Evolutionary conservation across 2,797 vertebrate species (phyloP).

Genomic region (Falco cherrug): DNA sequence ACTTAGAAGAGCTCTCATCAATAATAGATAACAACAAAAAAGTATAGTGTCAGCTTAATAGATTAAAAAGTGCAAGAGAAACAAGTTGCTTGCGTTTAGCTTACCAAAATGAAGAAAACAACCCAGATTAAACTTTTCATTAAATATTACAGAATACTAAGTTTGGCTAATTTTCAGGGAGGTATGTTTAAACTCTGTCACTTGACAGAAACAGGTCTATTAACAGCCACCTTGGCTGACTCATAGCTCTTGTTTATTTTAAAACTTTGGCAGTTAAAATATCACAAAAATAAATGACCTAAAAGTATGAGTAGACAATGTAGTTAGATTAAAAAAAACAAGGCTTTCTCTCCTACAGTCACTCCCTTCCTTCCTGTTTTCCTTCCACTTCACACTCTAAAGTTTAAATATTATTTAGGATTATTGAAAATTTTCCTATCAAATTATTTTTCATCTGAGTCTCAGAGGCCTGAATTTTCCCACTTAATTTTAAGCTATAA

Average conservation of each 20-base stretch:
- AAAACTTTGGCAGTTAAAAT: neutral
- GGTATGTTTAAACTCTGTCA: neutral
- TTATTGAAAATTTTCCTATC: neutral
- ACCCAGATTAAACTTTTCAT: neutral
- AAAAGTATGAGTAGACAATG: neutral
- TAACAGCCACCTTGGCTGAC: neutral
- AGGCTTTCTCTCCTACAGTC: neutral
- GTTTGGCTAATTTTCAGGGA: neutral
- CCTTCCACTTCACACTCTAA: neutral
- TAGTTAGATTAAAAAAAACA: neutral
- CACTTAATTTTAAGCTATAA: neutral
- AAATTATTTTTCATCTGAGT: neutral
- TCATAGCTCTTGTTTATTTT: neutral
- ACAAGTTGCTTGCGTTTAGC: neutral
- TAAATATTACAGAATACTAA: neutral
- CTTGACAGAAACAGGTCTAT: neutral
- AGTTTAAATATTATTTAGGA: neutral
- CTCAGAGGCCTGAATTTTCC: neutral
- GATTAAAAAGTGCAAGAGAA: neutral
- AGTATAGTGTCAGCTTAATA: neutral
- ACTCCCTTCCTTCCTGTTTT: neutral
- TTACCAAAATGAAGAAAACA: neutral
- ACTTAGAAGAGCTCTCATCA: slow-evolving; percentile 1
- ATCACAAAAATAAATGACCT: neutral
- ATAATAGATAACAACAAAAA: neutral